Evolutionary conservation across 2,797 vertebrate genomes (phyloP), one percentile per base, ranked within the genome.

Genomic region (Phoebastria nigripes): DNA sequence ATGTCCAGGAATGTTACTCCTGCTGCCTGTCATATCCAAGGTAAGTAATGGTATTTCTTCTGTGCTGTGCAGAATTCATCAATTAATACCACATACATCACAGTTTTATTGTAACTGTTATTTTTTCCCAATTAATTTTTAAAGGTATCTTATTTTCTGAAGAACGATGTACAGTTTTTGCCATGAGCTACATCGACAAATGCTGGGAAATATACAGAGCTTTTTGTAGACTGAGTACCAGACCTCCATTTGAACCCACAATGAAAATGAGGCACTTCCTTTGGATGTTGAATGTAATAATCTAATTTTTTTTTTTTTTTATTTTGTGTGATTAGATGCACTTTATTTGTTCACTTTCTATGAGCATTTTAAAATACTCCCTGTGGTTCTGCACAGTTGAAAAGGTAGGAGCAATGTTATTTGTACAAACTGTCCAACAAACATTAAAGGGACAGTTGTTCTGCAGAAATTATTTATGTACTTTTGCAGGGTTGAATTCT

Each of bases 191-290:
- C 67, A 51, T 96, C 0, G 94, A 97, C 28, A 98, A 96, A 85
- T 98, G 98, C 97, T 99, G 98, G 99, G 98, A 99, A 61, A 97
- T 99, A 47, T 99, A 98, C 71, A 90, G 85, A 71, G 51, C 69
- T 28, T 96, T 98, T 86, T 98, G 98, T 86, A 97, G 67, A 56
- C 96, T 78, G 0, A 94, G 11, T 2, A 4, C 41, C 4, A 35
- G 39, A 5, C 52, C 95, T 44, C 97, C 96, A 6, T 81, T 97
- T 10, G 98, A 98, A 84, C 91, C 72, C 17, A 98, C 96, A 12
- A 98, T 99, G 98, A 99, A 97, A 80, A 98, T 93, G 96, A 98
- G 98, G 58, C 96, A 99, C n/a, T 98, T 99, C 83, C 96, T 99
- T 92, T 99, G 98, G 98, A 98, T 99, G 98, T 95, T 99, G 72